Base-by-base conservation (phyloP, 1,140 invertebrate species). In the Mya arenaria region DNA sequence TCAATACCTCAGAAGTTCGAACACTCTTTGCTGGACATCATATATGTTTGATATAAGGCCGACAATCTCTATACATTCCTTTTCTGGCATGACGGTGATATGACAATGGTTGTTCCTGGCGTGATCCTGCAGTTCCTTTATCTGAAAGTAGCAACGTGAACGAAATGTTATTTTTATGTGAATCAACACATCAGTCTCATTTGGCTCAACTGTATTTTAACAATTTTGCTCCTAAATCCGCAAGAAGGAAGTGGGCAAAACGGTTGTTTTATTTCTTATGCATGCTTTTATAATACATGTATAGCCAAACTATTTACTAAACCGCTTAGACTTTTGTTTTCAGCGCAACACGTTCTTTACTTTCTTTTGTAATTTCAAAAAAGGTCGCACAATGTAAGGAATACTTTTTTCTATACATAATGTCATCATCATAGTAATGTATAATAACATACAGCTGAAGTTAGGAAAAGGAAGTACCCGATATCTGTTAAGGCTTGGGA, bases 31-130 rank as follows among this genome's bases (percentile, higher is more conserved):
- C 1, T 25, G 48, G n/a, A 63, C 60, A 28, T 41, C 25, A 0
- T 19, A 5, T 19, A 75, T 60, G 23, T 63, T 63, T 32, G 23
- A 8, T 5, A 60, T 10, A n/a, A 75, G 39, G 10, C 73, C 73
- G 23, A 63, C 32, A 1, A 62, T 4, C n/a, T 41, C 6, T 28
- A 75, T 75, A 17, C n/a, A 34, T 32, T 60, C 73, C 19, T 36
- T 1, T 2, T 63, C 41, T 1, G 10, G n/a, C 41, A 63, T 28
- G n/a, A 75, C n/a, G 17, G 4, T 30, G 19, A 75, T 55, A 6
- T 75, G 41, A 34, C 62, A 56, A 25, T 75, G 34, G 36, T 48
- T 30, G 37, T 62, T 72, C 28, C 4, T 52, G 4, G 69, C 48
- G 5, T 30, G 36, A 2, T 28, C 23, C 39, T 72, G 23, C 4